Percentiles rank a stretch among this genome's conserved stretches.
Conservation (phyloP, 2,888 invertebrate species). For the Anoncus sp. region DNA sequence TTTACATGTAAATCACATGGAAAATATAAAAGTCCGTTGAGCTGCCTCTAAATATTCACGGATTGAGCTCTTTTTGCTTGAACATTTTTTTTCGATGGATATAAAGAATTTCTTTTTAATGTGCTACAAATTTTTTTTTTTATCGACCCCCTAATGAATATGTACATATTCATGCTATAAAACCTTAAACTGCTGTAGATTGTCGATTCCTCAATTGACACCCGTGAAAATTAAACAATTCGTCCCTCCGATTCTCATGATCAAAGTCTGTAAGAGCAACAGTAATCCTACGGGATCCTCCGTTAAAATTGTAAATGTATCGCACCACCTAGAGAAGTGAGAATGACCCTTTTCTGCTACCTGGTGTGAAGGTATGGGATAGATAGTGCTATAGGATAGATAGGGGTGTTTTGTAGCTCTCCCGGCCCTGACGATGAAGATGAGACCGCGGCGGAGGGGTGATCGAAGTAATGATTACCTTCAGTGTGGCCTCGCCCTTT, state of each 20-base stretch:
- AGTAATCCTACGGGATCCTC: slow-evolving; percentile 50
- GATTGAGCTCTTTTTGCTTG: too few relatives aligned
- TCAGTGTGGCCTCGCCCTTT: slow-evolving; percentile 69
- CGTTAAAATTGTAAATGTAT: slow-evolving; percentile 71
- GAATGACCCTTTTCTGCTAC: slow-evolving; percentile 52
- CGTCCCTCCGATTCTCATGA: slow-evolving; percentile 65
- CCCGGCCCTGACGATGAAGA: slow-evolving; percentile 42
- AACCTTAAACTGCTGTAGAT: slow-evolving; percentile 8
- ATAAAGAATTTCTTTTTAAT: too few relatives aligned
- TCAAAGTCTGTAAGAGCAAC: slow-evolving; percentile 39
- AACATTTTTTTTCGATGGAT: too few relatives aligned
- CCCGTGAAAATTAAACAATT: slow-evolving; percentile 65
- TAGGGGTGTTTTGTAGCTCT: slow-evolving; percentile 39
- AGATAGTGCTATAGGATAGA: slow-evolving; percentile 32
- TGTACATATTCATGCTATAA: too few relatives aligned
- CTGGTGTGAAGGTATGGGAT: slow-evolving; percentile 54
- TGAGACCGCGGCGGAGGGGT: slow-evolving; percentile 38
- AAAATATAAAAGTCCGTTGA: too few relatives aligned
- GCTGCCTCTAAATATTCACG: too few relatives aligned
- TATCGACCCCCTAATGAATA: too few relatives aligned
- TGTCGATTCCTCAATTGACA: slow-evolving; percentile 52
- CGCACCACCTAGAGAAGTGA: slow-evolving; percentile 54
- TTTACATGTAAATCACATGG: too few relatives aligned
- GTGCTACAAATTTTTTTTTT: too few relatives aligned
- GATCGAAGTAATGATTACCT: slow-evolving; percentile 68